Base-by-base conservation (phyloP, 2,888 invertebrate species). In the Sceliomorpha sp. region DNA sequence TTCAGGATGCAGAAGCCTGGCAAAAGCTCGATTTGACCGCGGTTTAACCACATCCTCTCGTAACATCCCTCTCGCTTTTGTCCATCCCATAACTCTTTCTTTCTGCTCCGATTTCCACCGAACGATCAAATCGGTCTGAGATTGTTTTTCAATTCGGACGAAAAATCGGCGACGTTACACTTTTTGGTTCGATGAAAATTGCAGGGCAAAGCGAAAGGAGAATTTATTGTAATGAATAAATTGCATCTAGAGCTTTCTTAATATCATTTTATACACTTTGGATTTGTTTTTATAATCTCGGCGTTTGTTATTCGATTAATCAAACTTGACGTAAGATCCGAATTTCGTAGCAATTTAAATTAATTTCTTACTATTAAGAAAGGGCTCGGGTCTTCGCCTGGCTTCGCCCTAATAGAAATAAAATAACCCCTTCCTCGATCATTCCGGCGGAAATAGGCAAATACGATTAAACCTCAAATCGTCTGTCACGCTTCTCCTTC, bases 331-430 rank as follows among this genome's bases (percentile, higher is more conserved):
- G n/a, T n/a, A n/a, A n/a, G n/a, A n/a, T n/a, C n/a, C n/a, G n/a
- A n/a, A n/a, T n/a, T n/a, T n/a, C n/a, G n/a, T n/a, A n/a, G n/a
- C n/a, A n/a, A n/a, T n/a, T 80, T 74, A 85, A 86, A 86, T 88
- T 87, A 85, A 87, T 88, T 87, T 87, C 80, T 80, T 77, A 79
- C 87, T 85, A 87, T 87, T 87, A 82, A 55, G 71, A 53, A 50
- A 20, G 64, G 55, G 62, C 14, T 37, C 63, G 51, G 70, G 68
- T 58, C 15, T 66, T 59, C 77, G 75, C 77, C 82, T n/a, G n/a
- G n/a, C 82, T 80, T 85, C 86, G 86, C 84, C 84, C 85, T 86
- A 86, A 87, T 85, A 84, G 84, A 81, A 85, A 85, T 86, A 87
- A 20, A 20, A 86, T 86, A 84, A 85, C 78, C 86, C 88, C 81